Evolutionary conservation across 2,888 invertebrate genomes (phyloP).

Genomic region (Scelioninae gen. 2): DNA sequence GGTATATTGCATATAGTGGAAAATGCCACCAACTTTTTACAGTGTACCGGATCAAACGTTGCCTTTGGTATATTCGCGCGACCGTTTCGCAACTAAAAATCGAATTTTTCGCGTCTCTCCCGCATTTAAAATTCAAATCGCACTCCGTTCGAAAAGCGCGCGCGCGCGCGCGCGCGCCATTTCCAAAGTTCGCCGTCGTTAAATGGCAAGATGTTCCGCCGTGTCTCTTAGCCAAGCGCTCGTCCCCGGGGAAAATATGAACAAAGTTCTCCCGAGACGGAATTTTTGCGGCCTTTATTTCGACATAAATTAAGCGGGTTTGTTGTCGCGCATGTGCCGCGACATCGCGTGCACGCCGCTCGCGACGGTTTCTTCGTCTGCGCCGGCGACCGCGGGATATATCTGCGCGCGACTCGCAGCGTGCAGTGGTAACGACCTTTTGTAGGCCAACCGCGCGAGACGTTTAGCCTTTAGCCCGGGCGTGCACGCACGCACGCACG

Average conservation of each 20-base stretch:
- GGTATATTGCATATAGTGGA: no score
- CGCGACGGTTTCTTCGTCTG: conserved; percentile 49
- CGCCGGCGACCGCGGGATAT: conserved; percentile 44
- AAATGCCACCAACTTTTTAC: no score
- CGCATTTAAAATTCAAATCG: no score
- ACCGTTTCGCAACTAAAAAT: no score
- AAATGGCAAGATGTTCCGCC: no score
- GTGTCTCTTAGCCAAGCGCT: no score
- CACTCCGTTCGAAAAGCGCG: no score
- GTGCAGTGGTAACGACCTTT: conserved; percentile 66
- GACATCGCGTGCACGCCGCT: conserved; percentile 46
- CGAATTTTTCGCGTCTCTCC: no score
- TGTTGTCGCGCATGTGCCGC: conserved; percentile 47
- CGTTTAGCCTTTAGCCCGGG: conserved; percentile 64
- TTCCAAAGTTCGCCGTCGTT: no score
- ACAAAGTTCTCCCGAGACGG: conserved; percentile 42
- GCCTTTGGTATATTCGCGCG: no score
- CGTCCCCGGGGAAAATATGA: conserved; percentile 25
- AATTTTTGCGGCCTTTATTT: conserved; percentile 50
- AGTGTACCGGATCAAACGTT: no score
- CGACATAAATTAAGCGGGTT: conserved; percentile 44
- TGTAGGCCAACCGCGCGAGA: conserved; percentile 63
- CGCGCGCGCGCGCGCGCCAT: no score
- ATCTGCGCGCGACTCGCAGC: conserved; percentile 48
- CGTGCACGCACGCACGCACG: conserved; percentile 49